Evolutionary conservation across 2,113 vertebrate genomes (phyloP).

Genomic region (Etheostoma spectabile): DNA sequence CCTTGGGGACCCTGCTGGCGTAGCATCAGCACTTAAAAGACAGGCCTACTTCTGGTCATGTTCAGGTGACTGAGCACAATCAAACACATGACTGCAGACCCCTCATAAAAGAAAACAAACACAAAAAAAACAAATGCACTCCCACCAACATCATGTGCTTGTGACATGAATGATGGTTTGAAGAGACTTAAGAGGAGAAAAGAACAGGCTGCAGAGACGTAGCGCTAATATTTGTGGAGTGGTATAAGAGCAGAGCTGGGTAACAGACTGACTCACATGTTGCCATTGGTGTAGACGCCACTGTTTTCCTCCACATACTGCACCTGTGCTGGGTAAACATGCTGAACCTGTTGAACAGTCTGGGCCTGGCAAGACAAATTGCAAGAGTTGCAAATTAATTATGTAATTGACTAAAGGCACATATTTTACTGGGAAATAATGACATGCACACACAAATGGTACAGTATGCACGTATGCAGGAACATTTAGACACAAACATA

Average conservation of each 20-base stretch:
- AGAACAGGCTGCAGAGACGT: constrained; percentile 45
- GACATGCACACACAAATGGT: not conserved
- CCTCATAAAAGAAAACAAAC: constrained; percentile 20
- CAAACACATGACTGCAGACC: constrained; percentile 28
- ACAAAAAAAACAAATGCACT: constrained; percentile 2
- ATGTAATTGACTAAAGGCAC: constrained; percentile 7
- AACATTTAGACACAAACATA: not conserved
- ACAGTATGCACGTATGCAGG: not conserved
- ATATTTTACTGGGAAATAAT: not conserved
- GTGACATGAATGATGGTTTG: constrained; percentile 70
- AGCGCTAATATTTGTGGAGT: constrained; percentile 53
- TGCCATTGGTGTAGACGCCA: constrained; percentile 94
- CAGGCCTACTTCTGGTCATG: constrained; percentile 74
- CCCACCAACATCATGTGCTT: constrained; percentile 67
- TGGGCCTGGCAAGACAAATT: constrained; percentile 75
- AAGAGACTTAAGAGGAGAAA: constrained; percentile 61
- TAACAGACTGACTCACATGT: constrained; percentile 89
- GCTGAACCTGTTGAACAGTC: constrained; percentile 94
- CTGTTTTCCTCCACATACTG: constrained; percentile 98
- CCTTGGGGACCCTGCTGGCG: constrained; percentile 33
- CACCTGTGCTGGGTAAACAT: constrained; percentile 94
- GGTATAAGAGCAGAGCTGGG: constrained; percentile 31
- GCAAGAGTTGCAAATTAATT: constrained; percentile 38
- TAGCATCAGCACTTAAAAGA: constrained; percentile 52
- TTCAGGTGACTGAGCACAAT: constrained; percentile 75